Percentiles rank a stretch among this genome's conserved stretches.
Evolutionary conservation across 2,888 invertebrate genomes (phyloP).

Genomic region (Acanthopleura granulata): DNA sequence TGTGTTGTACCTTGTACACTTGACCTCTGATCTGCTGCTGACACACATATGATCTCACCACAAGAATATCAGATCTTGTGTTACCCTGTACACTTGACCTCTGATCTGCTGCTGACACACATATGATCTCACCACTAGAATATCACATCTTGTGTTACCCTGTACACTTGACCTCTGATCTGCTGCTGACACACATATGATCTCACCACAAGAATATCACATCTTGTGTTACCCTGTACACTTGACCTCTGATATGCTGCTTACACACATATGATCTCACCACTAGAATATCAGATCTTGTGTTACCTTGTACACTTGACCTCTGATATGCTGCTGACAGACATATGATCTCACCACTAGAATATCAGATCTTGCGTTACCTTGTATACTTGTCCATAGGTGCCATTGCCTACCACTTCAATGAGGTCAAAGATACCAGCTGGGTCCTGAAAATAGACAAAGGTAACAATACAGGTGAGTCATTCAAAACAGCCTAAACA

Average conservation of each 20-base stretch:
- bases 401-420: constrained; percentile 99
- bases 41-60: no score
- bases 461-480: not conserved
- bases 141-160: no score
- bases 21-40: no score
- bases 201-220: no score
- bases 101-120: not conserved
- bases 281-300: no score
- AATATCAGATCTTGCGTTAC: constrained; percentile 62
- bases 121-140: constrained; percentile 1
- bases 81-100: no score
- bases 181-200: no score
- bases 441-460: constrained; percentile 84
- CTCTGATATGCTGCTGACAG: not conserved
- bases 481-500: constrained; percentile 16
- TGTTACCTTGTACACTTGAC: not conserved
- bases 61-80: no score
- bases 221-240: no score
- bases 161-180: no score
- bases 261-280: not conserved
- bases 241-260: not conserved
- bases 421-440: constrained; percentile 99
- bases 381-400: constrained; percentile 99
- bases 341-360: not conserved
- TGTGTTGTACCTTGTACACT: constrained; percentile 90